Evolutionary conservation across 2,113 vertebrate species (phyloP).

Genomic region (Anolis carolinensis): DNA sequence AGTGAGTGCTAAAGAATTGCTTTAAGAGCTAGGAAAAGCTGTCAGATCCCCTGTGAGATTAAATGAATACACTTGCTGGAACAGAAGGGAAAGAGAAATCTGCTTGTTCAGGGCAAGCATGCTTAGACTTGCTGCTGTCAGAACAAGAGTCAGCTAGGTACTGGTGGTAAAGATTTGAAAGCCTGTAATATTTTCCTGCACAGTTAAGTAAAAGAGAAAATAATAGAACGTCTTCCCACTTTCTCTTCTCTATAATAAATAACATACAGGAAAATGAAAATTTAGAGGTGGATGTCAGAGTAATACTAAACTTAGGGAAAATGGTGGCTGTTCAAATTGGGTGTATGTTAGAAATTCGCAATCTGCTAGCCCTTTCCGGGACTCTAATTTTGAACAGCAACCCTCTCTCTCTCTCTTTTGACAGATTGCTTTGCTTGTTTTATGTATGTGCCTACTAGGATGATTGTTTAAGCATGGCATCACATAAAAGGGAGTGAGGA

Average conservation of each 20-base stretch:
- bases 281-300: neutral
- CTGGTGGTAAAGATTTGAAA: conserved; percentile 22
- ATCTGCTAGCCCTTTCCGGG: conserved; percentile 8
- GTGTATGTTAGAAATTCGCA: neutral
- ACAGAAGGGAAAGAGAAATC: conserved; percentile 67
- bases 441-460: neutral
- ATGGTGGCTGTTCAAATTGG: neutral
- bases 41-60: conserved; percentile 77
- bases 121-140: conserved; percentile 67
- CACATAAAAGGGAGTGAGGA: neutral
- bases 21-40: conserved; percentile 75
- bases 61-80: conserved; percentile 70
- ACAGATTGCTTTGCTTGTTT: neutral
- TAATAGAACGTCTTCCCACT: conserved; percentile 8
- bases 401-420: neutral
- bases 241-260: conserved; percentile 3
- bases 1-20: conserved; percentile 74
- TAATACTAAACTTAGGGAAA: conserved; percentile 6
- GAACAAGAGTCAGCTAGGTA: conserved; percentile 25
- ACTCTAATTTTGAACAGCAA: neutral
- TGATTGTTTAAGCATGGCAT: no score
- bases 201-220: conserved; percentile 7
- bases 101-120: conserved; percentile 59
- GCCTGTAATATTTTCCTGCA: conserved; percentile 3
- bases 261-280: neutral